Evolutionary conservation across 2,113 vertebrate genomes (phyloP).

Genomic region (Pomatorhinus ruficollis): DNA sequence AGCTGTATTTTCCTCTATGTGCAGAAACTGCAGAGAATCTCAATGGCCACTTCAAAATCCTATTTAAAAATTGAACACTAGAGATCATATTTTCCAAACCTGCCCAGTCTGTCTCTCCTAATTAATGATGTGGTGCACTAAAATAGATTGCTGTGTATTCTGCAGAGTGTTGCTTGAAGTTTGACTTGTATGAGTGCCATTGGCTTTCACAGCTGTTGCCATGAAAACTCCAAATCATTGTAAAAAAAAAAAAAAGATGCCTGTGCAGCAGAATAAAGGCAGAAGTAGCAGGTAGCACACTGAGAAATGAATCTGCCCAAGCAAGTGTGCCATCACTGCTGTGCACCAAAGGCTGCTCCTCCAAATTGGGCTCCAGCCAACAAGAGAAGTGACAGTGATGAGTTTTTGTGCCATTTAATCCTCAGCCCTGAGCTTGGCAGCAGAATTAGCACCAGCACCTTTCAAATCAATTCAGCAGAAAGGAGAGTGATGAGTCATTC

Average conservation of each 20-base stretch:
- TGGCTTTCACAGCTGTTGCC: conserved; percentile 22
- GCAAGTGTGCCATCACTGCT: neutral
- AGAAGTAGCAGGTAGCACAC: neutral
- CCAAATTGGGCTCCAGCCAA: neutral
- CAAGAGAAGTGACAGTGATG: neutral
- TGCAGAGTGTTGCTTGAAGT: conserved; percentile 46
- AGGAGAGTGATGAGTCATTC: neutral
- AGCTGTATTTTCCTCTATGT: neutral
- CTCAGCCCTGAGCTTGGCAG: neutral
- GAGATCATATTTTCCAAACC: conserved; percentile 55
- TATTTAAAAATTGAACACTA: conserved; percentile 13
- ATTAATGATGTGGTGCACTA: conserved; percentile 44
- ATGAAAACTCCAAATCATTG: conserved; percentile 26
- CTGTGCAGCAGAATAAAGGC: neutral
- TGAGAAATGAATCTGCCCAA: neutral
- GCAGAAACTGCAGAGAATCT: conserved; percentile 14
- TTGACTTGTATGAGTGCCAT: conserved; percentile 49
- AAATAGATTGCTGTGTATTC: conserved; percentile 38
- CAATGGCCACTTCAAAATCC: neutral
- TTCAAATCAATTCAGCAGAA: neutral
- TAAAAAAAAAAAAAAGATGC: neutral
- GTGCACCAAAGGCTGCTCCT: neutral
- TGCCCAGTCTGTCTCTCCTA: conserved; percentile 37
- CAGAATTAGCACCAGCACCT: neutral
- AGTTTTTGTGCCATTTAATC: neutral